Conservation (phyloP, 2,797 vertebrate genomes). For the Coreius guichenoti region DNA sequence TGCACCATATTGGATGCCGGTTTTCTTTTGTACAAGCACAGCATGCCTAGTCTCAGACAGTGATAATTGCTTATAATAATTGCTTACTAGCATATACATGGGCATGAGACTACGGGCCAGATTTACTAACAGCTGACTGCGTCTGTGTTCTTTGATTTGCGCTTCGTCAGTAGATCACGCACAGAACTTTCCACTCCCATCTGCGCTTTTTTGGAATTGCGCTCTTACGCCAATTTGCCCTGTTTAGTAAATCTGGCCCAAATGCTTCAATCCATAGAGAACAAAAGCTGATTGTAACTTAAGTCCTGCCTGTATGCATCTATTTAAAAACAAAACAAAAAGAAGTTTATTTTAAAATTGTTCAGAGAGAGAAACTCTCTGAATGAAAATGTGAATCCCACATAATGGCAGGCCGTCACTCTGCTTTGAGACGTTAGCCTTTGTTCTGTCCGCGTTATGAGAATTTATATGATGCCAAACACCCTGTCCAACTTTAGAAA, state of each 20-base stretch:
- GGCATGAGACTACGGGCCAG: not conserved
- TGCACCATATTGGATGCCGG: not conserved
- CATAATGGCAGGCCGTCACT: not conserved
- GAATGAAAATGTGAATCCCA: constrained; percentile 2
- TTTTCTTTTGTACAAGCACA: not conserved
- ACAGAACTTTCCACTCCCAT: too few relatives aligned
- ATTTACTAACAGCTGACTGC: too few relatives aligned
- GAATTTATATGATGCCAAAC: constrained; percentile 11
- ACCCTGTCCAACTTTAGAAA: constrained; percentile 4
- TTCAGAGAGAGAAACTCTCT: not conserved
- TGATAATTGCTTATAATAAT: constrained; percentile 21
- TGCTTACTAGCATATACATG: not conserved
- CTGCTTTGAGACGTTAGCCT: constrained; percentile 7
- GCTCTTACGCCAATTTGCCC: too few relatives aligned
- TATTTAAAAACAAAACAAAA: not conserved
- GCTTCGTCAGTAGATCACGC: too few relatives aligned
- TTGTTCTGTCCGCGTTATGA: constrained; percentile 17
- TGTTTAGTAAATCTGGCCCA: too few relatives aligned
- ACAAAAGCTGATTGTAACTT: constrained; percentile 4
- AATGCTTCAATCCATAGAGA: not conserved
- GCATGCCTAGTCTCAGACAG: constrained; percentile 5
- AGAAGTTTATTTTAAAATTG: not conserved
- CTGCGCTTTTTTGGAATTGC: too few relatives aligned
- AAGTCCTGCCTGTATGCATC: not conserved
- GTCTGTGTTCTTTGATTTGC: too few relatives aligned